These are phyloP conservation scores for Geodia barretti DNA, from an alignment of 37 sponge, comb jelly and placozoan genomes.

Conservation along the genomic window DNA sequence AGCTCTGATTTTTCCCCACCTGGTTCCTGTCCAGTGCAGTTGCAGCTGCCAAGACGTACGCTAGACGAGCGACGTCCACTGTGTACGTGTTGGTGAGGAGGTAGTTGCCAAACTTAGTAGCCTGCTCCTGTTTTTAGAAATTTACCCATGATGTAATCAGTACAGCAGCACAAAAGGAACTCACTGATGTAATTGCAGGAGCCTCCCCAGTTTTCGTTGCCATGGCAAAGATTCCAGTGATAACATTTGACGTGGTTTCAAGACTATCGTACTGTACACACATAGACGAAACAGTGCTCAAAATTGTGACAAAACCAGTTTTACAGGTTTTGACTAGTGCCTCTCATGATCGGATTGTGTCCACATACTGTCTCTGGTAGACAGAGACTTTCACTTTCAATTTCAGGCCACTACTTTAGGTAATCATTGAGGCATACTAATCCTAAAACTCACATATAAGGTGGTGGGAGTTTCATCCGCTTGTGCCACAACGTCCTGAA, in stretches of 20 bases:
- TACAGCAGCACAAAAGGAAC: neutral
- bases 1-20: no score
- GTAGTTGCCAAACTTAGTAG: constrained; percentile 69
- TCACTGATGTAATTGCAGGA: constrained; percentile 48
- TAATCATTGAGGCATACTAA: neutral
- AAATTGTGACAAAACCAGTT: no score
- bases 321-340: no score
- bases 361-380: neutral
- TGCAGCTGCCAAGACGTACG: constrained; percentile 30
- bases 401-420: neutral
- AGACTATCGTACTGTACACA: constrained; percentile 15
- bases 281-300: neutral
- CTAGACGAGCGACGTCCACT: constrained; percentile 17
- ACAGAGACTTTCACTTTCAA: neutral
- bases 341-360: neutral
- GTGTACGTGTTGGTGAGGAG: constrained; percentile 60
- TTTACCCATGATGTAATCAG: neutral
- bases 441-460: constrained; percentile 52
- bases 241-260: constrained; percentile 47
- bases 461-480: constrained; percentile 68
- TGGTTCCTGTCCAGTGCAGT: constrained; percentile 31
- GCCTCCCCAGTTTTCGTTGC: constrained; percentile 7
- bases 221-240: constrained; percentile 50
- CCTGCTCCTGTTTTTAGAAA: constrained; percentile 37
- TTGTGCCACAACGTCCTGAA: constrained; percentile 65